phyloP scores from a whole-genome alignment of 2,113 vertebrate genomes.

The Nettapus auritus region DNA sequence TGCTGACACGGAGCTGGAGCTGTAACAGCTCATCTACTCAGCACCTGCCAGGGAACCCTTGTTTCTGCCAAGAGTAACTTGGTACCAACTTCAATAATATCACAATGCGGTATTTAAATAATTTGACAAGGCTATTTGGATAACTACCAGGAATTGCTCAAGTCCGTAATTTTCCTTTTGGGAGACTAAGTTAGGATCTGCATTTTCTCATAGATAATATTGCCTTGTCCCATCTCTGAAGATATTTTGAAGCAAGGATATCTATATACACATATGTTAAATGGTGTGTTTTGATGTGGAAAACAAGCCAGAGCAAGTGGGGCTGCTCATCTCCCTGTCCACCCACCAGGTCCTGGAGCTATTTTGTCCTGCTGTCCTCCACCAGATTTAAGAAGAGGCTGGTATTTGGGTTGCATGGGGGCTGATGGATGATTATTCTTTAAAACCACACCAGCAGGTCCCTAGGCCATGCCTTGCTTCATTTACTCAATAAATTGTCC shows the following conservation, averaged over 20 bases:
- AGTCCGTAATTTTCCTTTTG: conserved; percentile 79
- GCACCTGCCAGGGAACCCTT: conserved; percentile 85
- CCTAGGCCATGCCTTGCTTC: not conserved
- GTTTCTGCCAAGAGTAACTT: conserved; percentile 81
- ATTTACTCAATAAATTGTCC: not conserved
- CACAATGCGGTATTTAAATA: conserved; percentile 80
- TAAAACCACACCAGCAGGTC: not conserved
- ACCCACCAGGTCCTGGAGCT: not conserved
- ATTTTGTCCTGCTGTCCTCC: not conserved
- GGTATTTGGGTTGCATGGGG: not conserved
- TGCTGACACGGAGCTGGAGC: conserved; percentile 84
- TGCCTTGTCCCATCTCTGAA: conserved; percentile 20
- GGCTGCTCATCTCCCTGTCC: not conserved
- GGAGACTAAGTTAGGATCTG: conserved; percentile 54
- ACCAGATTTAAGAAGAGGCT: not conserved
- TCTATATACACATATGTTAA: not conserved
- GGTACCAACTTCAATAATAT: conserved; percentile 87
- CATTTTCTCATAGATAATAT: conserved; percentile 69
- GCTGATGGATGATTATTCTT: not conserved
- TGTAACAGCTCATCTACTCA: conserved; percentile 80
- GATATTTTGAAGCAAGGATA: not conserved
- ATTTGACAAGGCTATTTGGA: conserved; percentile 81
- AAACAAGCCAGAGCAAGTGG: not conserved
- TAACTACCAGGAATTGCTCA: conserved; percentile 70
- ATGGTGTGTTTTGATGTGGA: not conserved